A percentile compares a stretch with the other conserved stretches of the same genome.
These are phyloP conservation scores for Lycopodina hypogea DNA, from an alignment of 37 sponge, comb jelly and placozoan species.

Conservation along the genomic window DNA sequence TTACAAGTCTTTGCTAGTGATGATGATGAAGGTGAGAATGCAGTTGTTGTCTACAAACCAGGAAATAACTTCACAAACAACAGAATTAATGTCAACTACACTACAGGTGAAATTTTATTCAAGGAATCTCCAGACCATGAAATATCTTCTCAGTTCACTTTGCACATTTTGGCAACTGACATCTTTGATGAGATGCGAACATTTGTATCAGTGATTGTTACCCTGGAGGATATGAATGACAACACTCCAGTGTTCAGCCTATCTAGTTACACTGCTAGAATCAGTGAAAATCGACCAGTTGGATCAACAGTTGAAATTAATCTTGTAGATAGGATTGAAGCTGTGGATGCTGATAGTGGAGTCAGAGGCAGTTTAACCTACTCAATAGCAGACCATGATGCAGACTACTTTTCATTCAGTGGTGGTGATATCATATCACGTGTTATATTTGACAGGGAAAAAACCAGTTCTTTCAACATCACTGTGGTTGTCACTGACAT, in stretches of 20 bases:
- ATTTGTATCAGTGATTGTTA: conserved; percentile 35
- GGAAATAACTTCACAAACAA: conserved; percentile 9
- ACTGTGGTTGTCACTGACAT: conserved; percentile 52
- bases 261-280: conserved; percentile 9
- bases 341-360: conserved; percentile 60
- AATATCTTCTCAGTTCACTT: not conserved
- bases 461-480: conserved; percentile 32
- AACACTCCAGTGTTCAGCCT: conserved; percentile 44
- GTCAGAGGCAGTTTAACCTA: conserved; percentile 46
- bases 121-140: conserved; percentile 41
- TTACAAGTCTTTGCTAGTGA: conserved; percentile 53
- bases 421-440: conserved; percentile 49
- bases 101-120: conserved; percentile 56
- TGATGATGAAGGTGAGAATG: conserved; percentile 37
- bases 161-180: conserved; percentile 49
- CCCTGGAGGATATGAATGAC: conserved; percentile 60
- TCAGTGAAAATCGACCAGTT: conserved; percentile 38
- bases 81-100: conserved; percentile 32
- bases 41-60: conserved; percentile 33
- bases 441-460: conserved; percentile 54
- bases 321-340: conserved; percentile 18
- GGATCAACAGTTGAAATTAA: conserved; percentile 28
- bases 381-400: conserved; percentile 13
- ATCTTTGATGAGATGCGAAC: conserved; percentile 6
- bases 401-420: conserved; percentile 33